Evolutionary conservation across 64 coral and sea anemone genomes (phyloP).

Genomic region (Acropora tenuis): DNA sequence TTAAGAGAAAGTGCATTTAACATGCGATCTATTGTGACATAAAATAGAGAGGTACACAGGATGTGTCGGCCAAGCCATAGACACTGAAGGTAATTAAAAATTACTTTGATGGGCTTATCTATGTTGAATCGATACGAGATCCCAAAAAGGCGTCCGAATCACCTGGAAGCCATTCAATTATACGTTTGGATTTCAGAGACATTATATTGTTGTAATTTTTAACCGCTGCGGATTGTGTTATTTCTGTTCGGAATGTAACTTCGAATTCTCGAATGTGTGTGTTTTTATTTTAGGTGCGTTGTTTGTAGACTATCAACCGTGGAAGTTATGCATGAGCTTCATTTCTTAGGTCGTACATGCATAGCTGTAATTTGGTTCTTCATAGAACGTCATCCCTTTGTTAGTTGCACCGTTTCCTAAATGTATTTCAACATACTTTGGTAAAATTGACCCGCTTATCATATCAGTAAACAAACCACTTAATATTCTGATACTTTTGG

Average conservation of each 20-base stretch:
- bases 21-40: not conserved
- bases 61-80: not conserved
- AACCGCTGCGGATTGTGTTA: not conserved
- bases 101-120: not conserved
- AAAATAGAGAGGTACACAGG: not conserved
- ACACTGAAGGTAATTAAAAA: not conserved
- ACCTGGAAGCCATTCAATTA: slow-evolving; percentile 5
- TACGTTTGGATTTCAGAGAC: not conserved
- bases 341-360: too few relatives aligned
- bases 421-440: too few relatives aligned
- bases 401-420: too few relatives aligned
- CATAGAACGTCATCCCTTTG: too few relatives aligned
- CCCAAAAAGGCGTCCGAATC: not conserved
- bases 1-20: not conserved
- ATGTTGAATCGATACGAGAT: not conserved
- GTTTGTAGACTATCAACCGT: not conserved
- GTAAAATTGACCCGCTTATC: too few relatives aligned
- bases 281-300: slow-evolving; percentile 10
- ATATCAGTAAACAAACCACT: too few relatives aligned
- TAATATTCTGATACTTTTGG: too few relatives aligned
- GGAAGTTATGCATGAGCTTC: not conserved
- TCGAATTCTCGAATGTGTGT: slow-evolving; percentile 29
- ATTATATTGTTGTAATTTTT: not conserved
- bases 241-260: slow-evolving; percentile 42
- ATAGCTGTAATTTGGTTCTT: too few relatives aligned